Percentiles rank a stretch among this genome's conserved stretches.
Evolutionary conservation across 2,113 vertebrate species (phyloP).

Genomic region (Alexandromys fortis): DNA sequence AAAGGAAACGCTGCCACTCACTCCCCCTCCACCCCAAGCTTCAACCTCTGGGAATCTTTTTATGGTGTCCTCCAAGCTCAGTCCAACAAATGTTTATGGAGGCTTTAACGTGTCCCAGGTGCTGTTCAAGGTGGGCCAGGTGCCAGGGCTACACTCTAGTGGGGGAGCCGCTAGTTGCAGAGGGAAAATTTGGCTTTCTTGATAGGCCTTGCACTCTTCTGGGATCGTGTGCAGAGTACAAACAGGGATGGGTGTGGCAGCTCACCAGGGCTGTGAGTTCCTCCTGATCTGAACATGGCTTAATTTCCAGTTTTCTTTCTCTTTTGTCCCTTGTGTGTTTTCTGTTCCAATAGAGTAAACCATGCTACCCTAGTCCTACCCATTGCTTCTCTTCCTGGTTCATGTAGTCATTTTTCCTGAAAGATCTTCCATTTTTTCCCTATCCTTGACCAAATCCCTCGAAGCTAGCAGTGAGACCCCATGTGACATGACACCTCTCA

Average conservation of each 20-base stretch:
- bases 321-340: neutral
- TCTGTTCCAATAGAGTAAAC: neutral
- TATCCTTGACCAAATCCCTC: neutral
- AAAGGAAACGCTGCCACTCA: neutral
- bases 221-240: neutral
- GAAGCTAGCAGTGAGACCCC: neutral
- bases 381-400: neutral
- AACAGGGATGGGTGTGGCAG: neutral
- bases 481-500: neutral
- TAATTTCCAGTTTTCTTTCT: conserved; percentile 18
- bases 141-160: conserved; percentile 14
- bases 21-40: neutral
- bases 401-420: too few species aligned
- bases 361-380: neutral
- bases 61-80: conserved; percentile 36
- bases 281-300: neutral
- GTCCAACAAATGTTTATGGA: conserved; percentile 31
- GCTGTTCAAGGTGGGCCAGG: neutral
- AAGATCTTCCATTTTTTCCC: neutral
- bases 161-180: neutral
- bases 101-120: conserved; percentile 62
- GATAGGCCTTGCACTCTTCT: neutral
- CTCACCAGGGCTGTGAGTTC: neutral
- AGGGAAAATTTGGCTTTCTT: neutral
- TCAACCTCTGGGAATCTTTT: conserved; percentile 46